Evolutionary conservation across 2,797 vertebrate genomes (phyloP).

Genomic region (Saxicola maurus): DNA sequence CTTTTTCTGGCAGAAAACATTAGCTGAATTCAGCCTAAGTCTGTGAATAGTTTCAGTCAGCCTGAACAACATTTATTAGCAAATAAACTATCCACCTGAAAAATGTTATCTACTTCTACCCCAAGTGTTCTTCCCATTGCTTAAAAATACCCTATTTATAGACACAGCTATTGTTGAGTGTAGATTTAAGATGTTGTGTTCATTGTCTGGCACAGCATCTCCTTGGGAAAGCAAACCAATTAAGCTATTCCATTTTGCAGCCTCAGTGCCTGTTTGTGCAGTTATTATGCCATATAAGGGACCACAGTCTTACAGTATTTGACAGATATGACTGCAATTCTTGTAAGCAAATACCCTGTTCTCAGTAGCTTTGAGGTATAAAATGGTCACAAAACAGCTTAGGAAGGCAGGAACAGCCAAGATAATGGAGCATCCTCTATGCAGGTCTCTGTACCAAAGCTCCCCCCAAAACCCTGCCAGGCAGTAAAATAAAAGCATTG

Average conservation of each 20-base stretch:
- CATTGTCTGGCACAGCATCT: background rate
- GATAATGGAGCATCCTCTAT: background rate
- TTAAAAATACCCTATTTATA: conserved; percentile 20
- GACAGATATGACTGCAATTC: background rate
- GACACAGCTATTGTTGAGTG: background rate
- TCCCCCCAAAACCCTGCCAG: background rate
- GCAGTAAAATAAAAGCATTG: background rate
- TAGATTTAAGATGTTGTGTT: background rate
- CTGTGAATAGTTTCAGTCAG: background rate
- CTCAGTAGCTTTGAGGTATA: background rate
- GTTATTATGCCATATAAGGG: background rate
- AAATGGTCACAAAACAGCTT: background rate
- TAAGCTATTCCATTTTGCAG: conserved; percentile 7
- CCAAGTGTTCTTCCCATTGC: background rate
- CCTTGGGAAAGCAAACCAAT: conserved; percentile 26
- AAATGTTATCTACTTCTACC: background rate
- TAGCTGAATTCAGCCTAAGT: background rate
- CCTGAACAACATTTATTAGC: background rate
- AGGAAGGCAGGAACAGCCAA: background rate
- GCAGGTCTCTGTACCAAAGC: background rate
- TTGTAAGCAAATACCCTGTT: background rate
- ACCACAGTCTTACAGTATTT: background rate
- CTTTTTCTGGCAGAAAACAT: background rate
- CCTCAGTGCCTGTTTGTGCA: background rate
- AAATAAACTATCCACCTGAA: background rate